Percentiles rank a stretch among this genome's conserved stretches.
These are phyloP conservation scores for Phasianus colchicus DNA, from an alignment of 2,113 vertebrate species.

Conservation along the genomic window DNA sequence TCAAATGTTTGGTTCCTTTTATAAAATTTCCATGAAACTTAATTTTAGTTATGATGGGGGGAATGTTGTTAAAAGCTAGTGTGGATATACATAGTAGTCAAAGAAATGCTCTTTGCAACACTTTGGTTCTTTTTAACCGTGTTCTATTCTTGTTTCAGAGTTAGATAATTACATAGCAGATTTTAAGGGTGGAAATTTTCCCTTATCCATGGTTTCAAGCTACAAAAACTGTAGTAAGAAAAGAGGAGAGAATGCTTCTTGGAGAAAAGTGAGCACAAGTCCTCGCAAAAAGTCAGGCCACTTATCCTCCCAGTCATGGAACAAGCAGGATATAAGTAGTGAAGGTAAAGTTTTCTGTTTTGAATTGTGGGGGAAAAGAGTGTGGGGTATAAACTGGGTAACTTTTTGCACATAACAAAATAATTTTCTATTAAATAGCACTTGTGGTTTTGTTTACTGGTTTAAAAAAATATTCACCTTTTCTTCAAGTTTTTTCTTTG, in stretches of 20 bases:
- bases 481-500: accelerated
- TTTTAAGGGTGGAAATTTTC: conserved; percentile 89
- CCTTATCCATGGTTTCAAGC: conserved; percentile 84
- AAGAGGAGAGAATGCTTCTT: conserved; percentile 81
- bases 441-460: not conserved
- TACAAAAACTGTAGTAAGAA: conserved; percentile 82
- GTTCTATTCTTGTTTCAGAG: conserved; percentile 79
- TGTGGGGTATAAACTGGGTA: not conserved
- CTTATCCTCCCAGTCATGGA: conserved; percentile 78
- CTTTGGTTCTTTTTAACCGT: not conserved
- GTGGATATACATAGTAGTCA: not conserved
- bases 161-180: conserved; percentile 86
- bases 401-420: not conserved
- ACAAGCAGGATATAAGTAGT: conserved; percentile 63
- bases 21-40: not conserved
- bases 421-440: not conserved
- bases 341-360: conserved; percentile 68
- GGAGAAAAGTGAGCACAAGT: conserved; percentile 93
- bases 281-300: conserved; percentile 88
- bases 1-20: not conserved
- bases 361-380: not conserved
- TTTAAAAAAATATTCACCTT: not conserved
- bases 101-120: not conserved
- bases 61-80: not conserved
- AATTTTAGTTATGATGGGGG: not conserved